These are phyloP conservation scores for Ariolimax columbianus DNA, from an alignment of 2,888 invertebrate species.

Conservation along the genomic window DNA sequence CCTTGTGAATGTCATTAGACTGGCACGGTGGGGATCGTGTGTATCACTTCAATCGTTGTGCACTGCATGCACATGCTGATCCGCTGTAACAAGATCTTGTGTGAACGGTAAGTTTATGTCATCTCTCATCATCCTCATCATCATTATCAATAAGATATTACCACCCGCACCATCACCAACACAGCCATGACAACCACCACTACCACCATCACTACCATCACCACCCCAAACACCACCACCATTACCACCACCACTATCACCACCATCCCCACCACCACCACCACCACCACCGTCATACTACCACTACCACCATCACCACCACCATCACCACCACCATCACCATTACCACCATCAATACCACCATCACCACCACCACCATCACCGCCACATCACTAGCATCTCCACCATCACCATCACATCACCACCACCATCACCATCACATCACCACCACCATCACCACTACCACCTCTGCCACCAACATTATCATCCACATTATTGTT, in stretches of 20 bases:
- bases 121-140: neutral
- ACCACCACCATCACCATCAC: too few relatives aligned
- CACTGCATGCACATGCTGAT: constrained; percentile 96
- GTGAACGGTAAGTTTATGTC: constrained; percentile 60
- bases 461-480: too few relatives aligned
- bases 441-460: too few relatives aligned
- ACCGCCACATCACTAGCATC: too few relatives aligned
- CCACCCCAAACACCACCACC: neutral
- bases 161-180: neutral
- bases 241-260: neutral
- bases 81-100: constrained; percentile 79
- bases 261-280: neutral
- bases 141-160: neutral
- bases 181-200: neutral
- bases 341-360: neutral
- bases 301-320: neutral
- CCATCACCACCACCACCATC: too few relatives aligned
- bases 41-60: constrained; percentile 91
- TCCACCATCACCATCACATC: too few relatives aligned
- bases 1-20: constrained; percentile 76
- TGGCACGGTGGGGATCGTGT: constrained; percentile 88
- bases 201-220: neutral
- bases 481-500: too few relatives aligned
- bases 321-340: neutral
- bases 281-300: neutral